A percentile compares a stretch with the other conserved stretches of the same genome.
Conservation (phyloP, 2,888 invertebrate genomes). For the Spicauda simplicius region DNA sequence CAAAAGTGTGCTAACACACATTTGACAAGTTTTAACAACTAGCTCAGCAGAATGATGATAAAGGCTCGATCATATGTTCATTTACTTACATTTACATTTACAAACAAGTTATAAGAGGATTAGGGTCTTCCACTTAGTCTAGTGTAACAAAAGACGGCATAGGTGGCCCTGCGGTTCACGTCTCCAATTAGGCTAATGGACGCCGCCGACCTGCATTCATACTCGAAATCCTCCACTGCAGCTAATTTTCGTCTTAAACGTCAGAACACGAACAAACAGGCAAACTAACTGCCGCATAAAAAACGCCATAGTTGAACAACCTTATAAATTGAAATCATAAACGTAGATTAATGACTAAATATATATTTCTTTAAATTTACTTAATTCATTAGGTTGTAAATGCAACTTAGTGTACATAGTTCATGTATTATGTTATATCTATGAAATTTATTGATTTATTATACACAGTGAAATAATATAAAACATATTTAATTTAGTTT, state of each 20-base stretch:
- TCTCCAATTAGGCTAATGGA: slow-evolving; percentile 85
- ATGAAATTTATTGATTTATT: too few relatives aligned
- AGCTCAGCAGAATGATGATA: too few relatives aligned
- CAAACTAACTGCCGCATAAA: slow-evolving; percentile 43
- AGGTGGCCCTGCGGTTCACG: slow-evolving; percentile 60
- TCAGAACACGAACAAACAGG: slow-evolving; percentile 51
- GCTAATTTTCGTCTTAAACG: slow-evolving; percentile 81
- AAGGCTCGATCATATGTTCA: too few relatives aligned
- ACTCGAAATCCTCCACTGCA: slow-evolving; percentile 81
- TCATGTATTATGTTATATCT: too few relatives aligned
- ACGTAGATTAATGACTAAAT: too few relatives aligned
- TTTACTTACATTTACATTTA: not conserved
- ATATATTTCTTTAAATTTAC: too few relatives aligned
- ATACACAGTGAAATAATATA: too few relatives aligned
- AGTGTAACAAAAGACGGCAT: slow-evolving; percentile 60
- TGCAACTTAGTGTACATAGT: too few relatives aligned
- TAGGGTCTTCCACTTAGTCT: not conserved
- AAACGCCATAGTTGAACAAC: not conserved
- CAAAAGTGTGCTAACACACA: too few relatives aligned
- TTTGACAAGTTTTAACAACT: too few relatives aligned
- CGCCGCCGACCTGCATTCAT: slow-evolving; percentile 80
- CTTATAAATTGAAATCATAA: not conserved
- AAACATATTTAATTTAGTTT: not conserved
- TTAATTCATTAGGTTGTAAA: too few relatives aligned
- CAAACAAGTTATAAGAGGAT: not conserved